Percentiles rank a stretch among this genome's conserved stretches.
These are phyloP conservation scores for Lamellibrachia satsuma DNA, from an alignment of 2,888 invertebrate species.

Conservation along the genomic window DNA sequence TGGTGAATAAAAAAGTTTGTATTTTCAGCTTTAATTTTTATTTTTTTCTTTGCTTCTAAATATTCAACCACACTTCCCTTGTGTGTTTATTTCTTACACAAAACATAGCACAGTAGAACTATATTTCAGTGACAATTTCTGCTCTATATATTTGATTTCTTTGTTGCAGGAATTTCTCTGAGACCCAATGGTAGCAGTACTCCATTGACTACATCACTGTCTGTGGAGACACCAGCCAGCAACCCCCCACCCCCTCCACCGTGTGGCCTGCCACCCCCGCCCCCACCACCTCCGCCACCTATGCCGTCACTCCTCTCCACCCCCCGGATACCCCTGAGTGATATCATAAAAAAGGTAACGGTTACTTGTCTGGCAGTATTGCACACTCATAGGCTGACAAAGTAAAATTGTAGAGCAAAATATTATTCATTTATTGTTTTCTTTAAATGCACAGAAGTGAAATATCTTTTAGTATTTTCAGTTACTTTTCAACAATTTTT, in stretches of 20 bases:
- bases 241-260: conserved; percentile 17
- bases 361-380: not conserved
- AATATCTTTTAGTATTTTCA: too few relatives aligned
- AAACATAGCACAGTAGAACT: not conserved
- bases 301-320: conserved; percentile 38
- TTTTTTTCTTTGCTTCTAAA: not conserved
- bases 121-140: not conserved
- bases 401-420: too few relatives aligned
- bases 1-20: too few relatives aligned
- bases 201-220: not conserved
- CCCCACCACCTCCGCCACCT: conserved; percentile 41
- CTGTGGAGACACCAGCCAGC: not conserved
- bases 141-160: not conserved
- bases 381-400: too few relatives aligned
- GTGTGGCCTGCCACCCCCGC: conserved; percentile 23
- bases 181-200: conserved; percentile 8
- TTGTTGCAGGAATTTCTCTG: conserved; percentile 14
- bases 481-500: too few relatives aligned
- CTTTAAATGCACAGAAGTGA: too few relatives aligned
- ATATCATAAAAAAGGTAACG: conserved; percentile 50
- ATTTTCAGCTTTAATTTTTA: too few relatives aligned
- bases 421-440: too few relatives aligned
- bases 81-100: not conserved
- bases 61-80: not conserved
- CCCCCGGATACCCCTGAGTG: conserved; percentile 38